Base-by-base conservation (phyloP, 2,888 invertebrate species). In the Eupithecia tripunctaria region DNA sequence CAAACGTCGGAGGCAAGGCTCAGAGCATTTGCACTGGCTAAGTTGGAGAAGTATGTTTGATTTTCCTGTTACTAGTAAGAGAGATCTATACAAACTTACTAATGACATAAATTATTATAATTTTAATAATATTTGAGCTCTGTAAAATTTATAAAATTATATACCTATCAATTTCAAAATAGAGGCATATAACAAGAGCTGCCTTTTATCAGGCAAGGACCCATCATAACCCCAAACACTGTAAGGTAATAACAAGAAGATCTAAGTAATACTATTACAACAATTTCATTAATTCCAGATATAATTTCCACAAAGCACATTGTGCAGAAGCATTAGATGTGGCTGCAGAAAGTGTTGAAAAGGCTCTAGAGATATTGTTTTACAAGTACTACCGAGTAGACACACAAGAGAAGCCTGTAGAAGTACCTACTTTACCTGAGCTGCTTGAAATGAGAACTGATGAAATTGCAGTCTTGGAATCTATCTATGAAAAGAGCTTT, bases 401-500 rank as follows among this genome's bases (percentile, higher is more conserved):
- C 75, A 82, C 91, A 41, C 81, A 89, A 78, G 82, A 88, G 1
- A 89, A 88, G 78, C 89, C 89, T 2, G 88, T 93, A 64, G 88
- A 93, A 78, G 85, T 94, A 71, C 91, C 95, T 0, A 88, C 94
- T 6, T 87, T 89, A 76, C 83, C 92, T 4, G 96, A 96, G 81
- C 84, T 97, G 59, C 77, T 95, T 38, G 96, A 97, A 86, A 96
- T 96, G 90, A 95, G 96, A 74, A 89, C 89, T 14, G 97, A 97
- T 71, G 97, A 98, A 84, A 96, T 96, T 87, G 96, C 96, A 76
- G 97, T 96, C 0, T 88, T 98, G 43, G 96, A 97, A 88, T 97
- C 97, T 21, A 97, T 97, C 77, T 98, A 97, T 82, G 97, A 97
- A 74, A 91, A 94, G 41, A 94, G 95, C 41, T 97, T 97, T 85